Conservation (phyloP, 2,113 vertebrate genomes). For the Pandion haliaetus region DNA sequence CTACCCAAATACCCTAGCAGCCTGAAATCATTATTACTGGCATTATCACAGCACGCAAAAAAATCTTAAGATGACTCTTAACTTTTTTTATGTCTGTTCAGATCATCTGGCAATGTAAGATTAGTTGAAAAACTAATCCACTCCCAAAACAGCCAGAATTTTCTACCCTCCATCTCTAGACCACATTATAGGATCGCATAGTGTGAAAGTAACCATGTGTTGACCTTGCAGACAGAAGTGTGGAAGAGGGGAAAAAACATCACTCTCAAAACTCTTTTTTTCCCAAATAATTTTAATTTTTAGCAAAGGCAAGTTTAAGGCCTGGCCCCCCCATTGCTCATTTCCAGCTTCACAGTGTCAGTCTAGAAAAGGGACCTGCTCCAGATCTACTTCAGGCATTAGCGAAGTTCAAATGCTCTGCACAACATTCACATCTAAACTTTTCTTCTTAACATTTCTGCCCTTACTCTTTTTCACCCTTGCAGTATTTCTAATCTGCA, state of each 20-base stretch:
- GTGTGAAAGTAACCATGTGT: rapidly evolving
- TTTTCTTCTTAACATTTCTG: neutral
- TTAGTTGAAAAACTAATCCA: neutral
- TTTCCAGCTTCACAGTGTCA: neutral
- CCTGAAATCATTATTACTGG: neutral
- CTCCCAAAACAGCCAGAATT: neutral
- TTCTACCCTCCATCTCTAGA: neutral
- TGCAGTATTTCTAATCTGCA: neutral
- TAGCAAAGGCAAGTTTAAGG: neutral
- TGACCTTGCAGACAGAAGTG: neutral
- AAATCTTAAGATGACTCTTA: neutral
- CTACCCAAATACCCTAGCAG: neutral
- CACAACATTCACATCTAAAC: neutral
- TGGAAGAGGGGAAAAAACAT: neutral
- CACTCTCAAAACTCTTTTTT: neutral
- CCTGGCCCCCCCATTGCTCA: neutral
- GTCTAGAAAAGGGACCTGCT: neutral
- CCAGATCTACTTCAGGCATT: neutral
- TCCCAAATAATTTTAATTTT: neutral
- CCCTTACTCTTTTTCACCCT: rapidly evolving
- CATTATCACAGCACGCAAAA: neutral
- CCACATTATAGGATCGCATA: neutral
- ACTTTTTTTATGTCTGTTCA: neutral
- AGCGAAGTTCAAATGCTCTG: neutral
- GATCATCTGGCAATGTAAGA: neutral